phyloP scores from a whole-genome alignment of 2,888 invertebrate genomes.

The Pachliopta kotzebuea region DNA sequence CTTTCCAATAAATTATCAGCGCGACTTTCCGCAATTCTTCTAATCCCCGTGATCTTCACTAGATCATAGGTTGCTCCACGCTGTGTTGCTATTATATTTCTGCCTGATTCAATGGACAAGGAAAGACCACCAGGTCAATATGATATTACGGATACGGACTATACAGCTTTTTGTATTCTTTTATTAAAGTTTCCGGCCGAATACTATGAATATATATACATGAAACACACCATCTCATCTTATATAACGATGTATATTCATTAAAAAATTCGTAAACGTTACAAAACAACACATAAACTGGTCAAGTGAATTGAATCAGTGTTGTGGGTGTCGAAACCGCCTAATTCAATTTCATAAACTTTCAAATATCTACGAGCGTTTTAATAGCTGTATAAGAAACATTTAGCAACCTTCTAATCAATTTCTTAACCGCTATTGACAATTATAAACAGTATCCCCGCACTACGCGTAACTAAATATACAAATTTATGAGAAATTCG shows the following conservation, averaged over 20 bases:
- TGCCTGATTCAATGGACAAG: not conserved
- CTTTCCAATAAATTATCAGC: too few relatives aligned
- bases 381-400: slow-evolving; percentile 23
- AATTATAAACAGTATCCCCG: slow-evolving; percentile 7
- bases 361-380: slow-evolving; percentile 17
- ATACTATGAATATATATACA: not conserved
- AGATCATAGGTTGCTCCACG: too few relatives aligned
- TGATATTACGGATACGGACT: not conserved
- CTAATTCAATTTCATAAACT: slow-evolving; percentile 14
- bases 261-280: not conserved
- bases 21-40: too few relatives aligned
- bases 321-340: slow-evolving; percentile 7
- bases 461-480: slow-evolving; percentile 24
- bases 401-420: slow-evolving; percentile 24
- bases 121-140: not conserved
- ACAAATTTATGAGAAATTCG: slow-evolving; percentile 17
- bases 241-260: slow-evolving; percentile 4
- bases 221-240: slow-evolving; percentile 1
- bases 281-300: slow-evolving; percentile 13
- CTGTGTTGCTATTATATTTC: too few relatives aligned
- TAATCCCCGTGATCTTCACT: too few relatives aligned
- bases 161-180: not conserved
- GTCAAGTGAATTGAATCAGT: slow-evolving; percentile 21
- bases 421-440: slow-evolving; percentile 21
- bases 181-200: not conserved